Evolutionary conservation across 1,140 invertebrate genomes (phyloP).

Genomic region (Drosophila funebris): DNA sequence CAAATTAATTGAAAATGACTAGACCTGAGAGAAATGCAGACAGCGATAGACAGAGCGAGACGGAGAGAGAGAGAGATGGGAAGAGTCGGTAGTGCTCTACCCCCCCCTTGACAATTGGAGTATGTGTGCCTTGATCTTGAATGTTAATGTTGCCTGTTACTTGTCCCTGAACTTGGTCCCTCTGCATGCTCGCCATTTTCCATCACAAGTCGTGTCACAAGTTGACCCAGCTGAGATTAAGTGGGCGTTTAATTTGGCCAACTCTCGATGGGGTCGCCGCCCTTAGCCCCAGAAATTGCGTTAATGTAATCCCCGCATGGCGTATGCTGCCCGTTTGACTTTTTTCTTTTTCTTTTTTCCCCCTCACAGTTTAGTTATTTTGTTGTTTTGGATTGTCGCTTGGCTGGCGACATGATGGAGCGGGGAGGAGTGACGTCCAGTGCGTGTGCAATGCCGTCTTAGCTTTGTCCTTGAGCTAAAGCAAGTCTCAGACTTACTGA

Average conservation of each 20-base stretch:
- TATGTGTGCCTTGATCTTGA: constrained; percentile 72
- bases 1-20: constrained; percentile 81
- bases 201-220: constrained; percentile 65
- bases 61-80: constrained; percentile 7
- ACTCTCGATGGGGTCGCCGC: constrained; percentile 45
- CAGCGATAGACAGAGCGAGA: neutral
- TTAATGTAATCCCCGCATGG: constrained; percentile 74
- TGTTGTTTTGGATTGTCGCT: constrained; percentile 44
- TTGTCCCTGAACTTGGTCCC: constrained; percentile 70
- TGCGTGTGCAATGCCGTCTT: constrained; percentile 1
- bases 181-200: constrained; percentile 19
- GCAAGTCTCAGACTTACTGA: constrained; percentile 28
- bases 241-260: constrained; percentile 80
- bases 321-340: constrained; percentile 27
- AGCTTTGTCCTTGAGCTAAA: constrained; percentile 56
- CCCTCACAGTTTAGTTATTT: constrained; percentile 35
- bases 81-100: too few species aligned
- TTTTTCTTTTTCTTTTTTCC: neutral
- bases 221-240: constrained; percentile 78
- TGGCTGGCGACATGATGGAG: constrained; percentile 18
- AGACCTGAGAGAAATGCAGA: constrained; percentile 34
- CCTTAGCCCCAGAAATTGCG: constrained; percentile 59
- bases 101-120: constrained; percentile 11
- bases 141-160: constrained; percentile 9
- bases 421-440: neutral